Evolutionary conservation across 2,888 invertebrate genomes (phyloP), one percentile per base, ranked within the genome.

Genomic region (Athrips mouffetella): DNA sequence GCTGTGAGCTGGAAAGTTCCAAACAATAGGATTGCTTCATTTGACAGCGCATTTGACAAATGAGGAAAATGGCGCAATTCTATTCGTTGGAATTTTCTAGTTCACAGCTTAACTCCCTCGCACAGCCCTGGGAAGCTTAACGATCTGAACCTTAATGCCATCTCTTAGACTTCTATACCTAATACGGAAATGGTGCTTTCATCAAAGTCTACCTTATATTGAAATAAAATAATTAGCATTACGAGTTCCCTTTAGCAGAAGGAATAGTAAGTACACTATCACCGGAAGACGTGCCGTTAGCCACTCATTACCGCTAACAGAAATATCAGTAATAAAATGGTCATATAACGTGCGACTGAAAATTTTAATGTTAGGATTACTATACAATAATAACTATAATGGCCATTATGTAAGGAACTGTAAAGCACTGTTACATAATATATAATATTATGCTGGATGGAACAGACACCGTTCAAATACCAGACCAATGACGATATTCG

Each of bases 401-500:
- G 31, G 31, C 8, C 21, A 10, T 11, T 15, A 31, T 16, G 4
- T n/a, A 21, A 11, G 21, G 23, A 45, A 8, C 30, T 20, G 25
- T 15, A 11, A 45, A 25, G 35, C 45, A 51, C 51, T 35, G 51
- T 51, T 51, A 50, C 39, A 45, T 48, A 51, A 21, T 48, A 48
- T 47, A 47, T 50, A 42, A 50, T 47, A 40, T 47, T 47, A 50
- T 47, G 47, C 47, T 31, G 35, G 21, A 49, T 27, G 33, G 44
- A 40, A 45, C 33, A 33, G 33, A 45, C 45, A 37, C 47, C 16
- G 47, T 45, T 48, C 45, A 46, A 45, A 45, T 40, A 51, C 45
- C 50, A 58, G 52, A 48, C 52, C 54, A 50, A 65, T 65, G 61
- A 67, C 67, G 54, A 60, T 60, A 67, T 70, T 65, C 56, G 59